Evolutionary conservation across 1,140 invertebrate genomes (phyloP), one percentile per base, ranked within the genome.

Genomic region (Trachymyrmex cornetzi): DNA sequence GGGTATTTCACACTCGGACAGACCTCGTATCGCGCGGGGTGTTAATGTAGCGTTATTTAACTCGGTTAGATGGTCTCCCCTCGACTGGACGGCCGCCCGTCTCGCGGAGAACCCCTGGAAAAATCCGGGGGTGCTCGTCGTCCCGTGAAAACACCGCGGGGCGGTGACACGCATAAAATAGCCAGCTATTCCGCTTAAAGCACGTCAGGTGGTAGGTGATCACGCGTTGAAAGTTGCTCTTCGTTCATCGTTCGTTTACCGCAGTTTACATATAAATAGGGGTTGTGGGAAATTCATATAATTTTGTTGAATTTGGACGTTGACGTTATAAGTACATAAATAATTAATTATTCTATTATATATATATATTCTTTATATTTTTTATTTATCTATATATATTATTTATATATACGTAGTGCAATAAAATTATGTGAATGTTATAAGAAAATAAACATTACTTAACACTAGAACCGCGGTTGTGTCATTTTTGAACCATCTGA

Each of bases 1-100:
- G 93, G 92, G 94, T 95, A 95, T 95, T 95, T 95, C 94, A 95
- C 95, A 95, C 94, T 95, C 93, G 94, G 94, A 92, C 94, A 94
- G 87, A 67, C 90, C 90, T 92, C 91, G 92, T 94, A 93, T 92
- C 91, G 90, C 64, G 55, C 80, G 93, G 92, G 92, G 93, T 93
- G 94, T 91, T 93, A 93, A 94, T 94, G 93, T 95, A 94, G 93
- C 94, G 94, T 95, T 95, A 95, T 95, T 95, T 95, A 95, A 95
- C 94, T 95, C 92, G 92, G 93, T 95, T 95, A 95, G 90, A 84
- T 81, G 88, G 79, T 77, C 91, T 84, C 79, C 91, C 87, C 86
- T 67, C 53, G 48, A 53, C 82, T 24, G 82, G 57, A 72, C 57
- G 72, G 14, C 16, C 66, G 79, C 22, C 27, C 55, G 74, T 24